A percentile compares a stretch with the other conserved stretches of the same genome.
These are phyloP conservation scores for Hyperoplus lanceolatus DNA, from an alignment of 2,797 vertebrate genomes.

Conservation along the genomic window DNA sequence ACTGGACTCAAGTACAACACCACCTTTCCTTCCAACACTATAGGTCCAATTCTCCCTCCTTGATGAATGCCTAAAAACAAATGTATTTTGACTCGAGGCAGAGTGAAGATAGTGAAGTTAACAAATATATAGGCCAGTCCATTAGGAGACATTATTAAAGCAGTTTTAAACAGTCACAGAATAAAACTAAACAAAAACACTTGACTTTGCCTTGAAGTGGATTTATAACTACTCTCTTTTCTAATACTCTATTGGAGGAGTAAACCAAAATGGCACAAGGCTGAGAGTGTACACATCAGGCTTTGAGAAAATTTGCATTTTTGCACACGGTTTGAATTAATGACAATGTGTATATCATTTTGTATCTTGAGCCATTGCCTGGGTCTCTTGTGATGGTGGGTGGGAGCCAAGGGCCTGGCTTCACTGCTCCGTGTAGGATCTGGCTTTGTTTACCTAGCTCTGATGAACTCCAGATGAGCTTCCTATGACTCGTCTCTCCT, in stretches of 20 bases:
- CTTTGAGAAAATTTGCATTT: slow-evolving; percentile 72
- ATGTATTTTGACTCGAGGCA: slow-evolving; percentile 6
- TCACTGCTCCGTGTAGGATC: slow-evolving; percentile 73
- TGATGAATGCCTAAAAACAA: slow-evolving; percentile 22
- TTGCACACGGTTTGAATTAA: slow-evolving; percentile 75
- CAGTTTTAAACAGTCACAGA: slow-evolving; percentile 44
- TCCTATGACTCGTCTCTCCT: slow-evolving; percentile 66
- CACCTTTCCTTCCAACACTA: background rate
- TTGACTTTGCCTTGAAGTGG: slow-evolving; percentile 39
- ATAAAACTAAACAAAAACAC: slow-evolving; percentile 29
- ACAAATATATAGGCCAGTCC: slow-evolving; percentile 39
- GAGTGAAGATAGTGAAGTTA: slow-evolving; percentile 9
- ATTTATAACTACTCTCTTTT: slow-evolving; percentile 44
- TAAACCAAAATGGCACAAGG: slow-evolving; percentile 41
- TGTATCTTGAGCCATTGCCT: slow-evolving; percentile 71
- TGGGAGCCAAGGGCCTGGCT: slow-evolving; percentile 73
- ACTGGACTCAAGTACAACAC: slow-evolving; percentile 12
- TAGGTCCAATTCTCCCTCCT: background rate
- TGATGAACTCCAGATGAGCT: slow-evolving; percentile 84
- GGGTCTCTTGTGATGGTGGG: slow-evolving; percentile 74
- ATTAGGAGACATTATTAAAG: slow-evolving; percentile 46
- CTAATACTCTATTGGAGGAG: slow-evolving; percentile 15
- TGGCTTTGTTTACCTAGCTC: slow-evolving; percentile 79
- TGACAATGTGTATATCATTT: slow-evolving; percentile 79
- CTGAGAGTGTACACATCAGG: slow-evolving; percentile 32